Evolutionary conservation across 1,140 invertebrate genomes (phyloP).

Genomic region (Heliconius himera): DNA sequence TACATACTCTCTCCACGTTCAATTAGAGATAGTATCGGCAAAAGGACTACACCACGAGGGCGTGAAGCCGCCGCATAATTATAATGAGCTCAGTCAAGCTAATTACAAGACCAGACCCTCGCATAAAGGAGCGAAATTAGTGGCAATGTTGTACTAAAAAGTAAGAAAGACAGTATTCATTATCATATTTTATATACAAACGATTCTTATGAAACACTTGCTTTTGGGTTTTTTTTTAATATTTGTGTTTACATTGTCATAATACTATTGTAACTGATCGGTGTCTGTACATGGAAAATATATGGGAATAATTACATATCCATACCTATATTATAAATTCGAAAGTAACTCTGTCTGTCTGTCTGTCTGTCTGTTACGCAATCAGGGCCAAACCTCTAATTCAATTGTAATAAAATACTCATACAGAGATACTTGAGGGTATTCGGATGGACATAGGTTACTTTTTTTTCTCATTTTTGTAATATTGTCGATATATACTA

Average conservation of each 20-base stretch:
- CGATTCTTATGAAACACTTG: neutral
- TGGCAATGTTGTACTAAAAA: neutral
- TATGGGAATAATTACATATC: too few species aligned
- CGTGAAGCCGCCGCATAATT: neutral
- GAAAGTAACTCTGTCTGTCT: too few species aligned
- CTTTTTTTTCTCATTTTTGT: too few species aligned
- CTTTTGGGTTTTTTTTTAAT: neutral
- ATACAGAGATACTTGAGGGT: too few species aligned
- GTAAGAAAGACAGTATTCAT: neutral
- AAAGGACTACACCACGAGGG: neutral
- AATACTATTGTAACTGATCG: too few species aligned
- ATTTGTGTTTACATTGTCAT: neutral
- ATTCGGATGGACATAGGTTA: too few species aligned
- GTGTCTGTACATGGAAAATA: too few species aligned
- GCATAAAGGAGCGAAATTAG: neutral
- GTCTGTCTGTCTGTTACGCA: too few species aligned
- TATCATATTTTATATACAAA: constrained; percentile 5
- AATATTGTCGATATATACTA: too few species aligned
- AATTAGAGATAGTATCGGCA: neutral
- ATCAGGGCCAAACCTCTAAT: too few species aligned
- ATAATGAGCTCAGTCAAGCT: constrained; percentile 6
- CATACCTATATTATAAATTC: too few species aligned
- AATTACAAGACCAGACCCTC: constrained; percentile 1
- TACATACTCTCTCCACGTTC: neutral
- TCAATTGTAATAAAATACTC: too few species aligned